Percentiles rank a stretch among this genome's conserved stretches.
Evolutionary conservation across 2,113 vertebrate genomes (phyloP).

Genomic region (Neodon shergylaensis): DNA sequence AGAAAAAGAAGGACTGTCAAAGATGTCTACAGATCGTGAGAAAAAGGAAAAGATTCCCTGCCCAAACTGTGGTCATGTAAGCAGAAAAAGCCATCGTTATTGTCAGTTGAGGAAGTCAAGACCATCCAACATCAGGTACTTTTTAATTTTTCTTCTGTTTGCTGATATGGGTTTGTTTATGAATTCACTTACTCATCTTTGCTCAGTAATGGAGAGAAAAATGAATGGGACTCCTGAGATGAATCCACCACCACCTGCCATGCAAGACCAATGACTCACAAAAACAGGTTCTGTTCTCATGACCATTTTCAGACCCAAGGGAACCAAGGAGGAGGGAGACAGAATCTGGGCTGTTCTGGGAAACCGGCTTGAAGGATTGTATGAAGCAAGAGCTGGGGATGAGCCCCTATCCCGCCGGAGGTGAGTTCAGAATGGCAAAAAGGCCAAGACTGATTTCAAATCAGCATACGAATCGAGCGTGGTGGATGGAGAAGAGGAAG

Average conservation of each 20-base stretch:
- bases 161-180: not conserved
- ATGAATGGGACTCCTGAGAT: not conserved
- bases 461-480: not conserved
- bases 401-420: not conserved
- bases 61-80: not conserved
- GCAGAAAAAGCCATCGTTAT: not conserved
- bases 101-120: not conserved
- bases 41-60: not conserved
- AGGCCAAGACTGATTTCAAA: not conserved
- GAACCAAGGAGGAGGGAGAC: not conserved
- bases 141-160: not conserved
- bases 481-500: not conserved
- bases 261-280: rapidly evolving
- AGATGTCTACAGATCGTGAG: not conserved
- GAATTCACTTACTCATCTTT: not conserved
- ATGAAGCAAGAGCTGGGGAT: not conserved
- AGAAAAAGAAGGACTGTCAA: conserved; percentile 10
- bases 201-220: not conserved
- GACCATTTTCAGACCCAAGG: not conserved
- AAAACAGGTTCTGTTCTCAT: not conserved
- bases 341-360: too few relatives aligned
- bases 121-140: not conserved
- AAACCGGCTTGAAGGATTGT: not conserved
- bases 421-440: rapidly evolving
- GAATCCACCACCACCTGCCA: not conserved